Evolutionary conservation across 2,888 invertebrate genomes (phyloP).

Genomic region (Acrobasis repandana): DNA sequence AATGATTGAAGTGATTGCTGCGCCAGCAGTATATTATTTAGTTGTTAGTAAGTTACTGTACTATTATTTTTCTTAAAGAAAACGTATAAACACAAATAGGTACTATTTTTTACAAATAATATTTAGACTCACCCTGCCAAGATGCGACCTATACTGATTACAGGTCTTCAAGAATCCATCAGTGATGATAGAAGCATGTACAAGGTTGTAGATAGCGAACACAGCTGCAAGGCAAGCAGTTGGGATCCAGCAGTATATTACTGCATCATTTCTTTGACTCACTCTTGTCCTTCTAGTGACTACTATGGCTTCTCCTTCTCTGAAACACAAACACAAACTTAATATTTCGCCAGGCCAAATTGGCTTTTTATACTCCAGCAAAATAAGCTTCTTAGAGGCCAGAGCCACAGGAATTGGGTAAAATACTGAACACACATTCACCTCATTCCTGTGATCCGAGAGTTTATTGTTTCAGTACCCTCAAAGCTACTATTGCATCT

Average conservation of each 20-base stretch:
- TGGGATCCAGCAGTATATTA: constrained; percentile 88
- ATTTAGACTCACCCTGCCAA: constrained; percentile 78
- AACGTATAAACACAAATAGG: neutral
- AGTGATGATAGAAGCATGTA: constrained; percentile 87
- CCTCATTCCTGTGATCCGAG: too few relatives aligned
- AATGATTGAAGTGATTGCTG: too few relatives aligned
- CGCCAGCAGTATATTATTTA: too few relatives aligned
- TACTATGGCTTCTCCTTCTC: constrained; percentile 86
- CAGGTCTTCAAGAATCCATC: constrained; percentile 91
- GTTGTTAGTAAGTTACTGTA: too few relatives aligned
- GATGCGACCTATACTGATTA: constrained; percentile 86
- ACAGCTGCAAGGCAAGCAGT: constrained; percentile 84
- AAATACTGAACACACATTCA: too few relatives aligned
- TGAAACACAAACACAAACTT: constrained; percentile 65
- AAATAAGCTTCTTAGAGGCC: too few relatives aligned
- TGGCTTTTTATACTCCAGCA: too few relatives aligned
- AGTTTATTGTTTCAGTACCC: too few relatives aligned
- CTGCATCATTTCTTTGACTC: constrained; percentile 80
- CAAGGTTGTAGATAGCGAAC: constrained; percentile 85
- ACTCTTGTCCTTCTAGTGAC: constrained; percentile 84
- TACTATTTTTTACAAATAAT: neutral
- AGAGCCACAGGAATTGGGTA: too few relatives aligned
- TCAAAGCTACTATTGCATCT: too few relatives aligned
- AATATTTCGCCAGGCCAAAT: too few relatives aligned
- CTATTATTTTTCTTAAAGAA: too few relatives aligned